Evolutionary conservation across 2,888 invertebrate species (phyloP), one percentile per base, ranked within the genome.

Genomic region (Ectropis crepuscularia): DNA sequence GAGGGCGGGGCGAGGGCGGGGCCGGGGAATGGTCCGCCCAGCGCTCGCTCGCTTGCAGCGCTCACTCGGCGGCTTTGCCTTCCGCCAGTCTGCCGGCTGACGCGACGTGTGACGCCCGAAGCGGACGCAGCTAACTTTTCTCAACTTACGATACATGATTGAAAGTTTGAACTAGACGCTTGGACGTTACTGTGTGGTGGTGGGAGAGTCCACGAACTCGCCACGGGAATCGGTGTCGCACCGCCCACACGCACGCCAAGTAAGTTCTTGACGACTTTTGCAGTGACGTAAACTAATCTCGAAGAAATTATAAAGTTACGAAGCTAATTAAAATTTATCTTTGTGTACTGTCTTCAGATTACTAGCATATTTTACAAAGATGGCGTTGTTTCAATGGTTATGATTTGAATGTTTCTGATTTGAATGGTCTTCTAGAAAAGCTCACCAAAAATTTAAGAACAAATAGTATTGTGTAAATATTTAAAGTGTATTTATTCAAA

Each of bases 211-310:
- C 71, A 64, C 53, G 67, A 61, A 73, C 66, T 61, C 70, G 70
- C 67, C 73, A 74, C 72, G 71, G 72, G 79, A 77, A 81, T 80
- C 79, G 81, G 67, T 72, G 74, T 76, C 73, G 80, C 83, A 80
- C 85, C 81, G 78, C 86, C 86, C 86, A 84, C 86, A 83, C 86
- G 81, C 87, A 84, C 87, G 85, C 82, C 84, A 89, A 87, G 90
- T 90, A 86, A 89, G 90, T 89, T 71, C 45, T 49, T 57, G 45
- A 42, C 57, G 60, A 67, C 62, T 68, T 70, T 67, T 61, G 53
- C 49, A 28, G 50, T 42, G 60, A 28, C 16, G 41, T 16, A 42
- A 51, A 41, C 51, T 51, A 16, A 41, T 12, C n/a, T 46, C n/a
- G 10, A 11, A 50, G 39, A 45, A 38, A 53, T 62, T 28, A 28